Evolutionary conservation across 2,797 vertebrate genomes (phyloP).

Genomic region (Ara ararauna): DNA sequence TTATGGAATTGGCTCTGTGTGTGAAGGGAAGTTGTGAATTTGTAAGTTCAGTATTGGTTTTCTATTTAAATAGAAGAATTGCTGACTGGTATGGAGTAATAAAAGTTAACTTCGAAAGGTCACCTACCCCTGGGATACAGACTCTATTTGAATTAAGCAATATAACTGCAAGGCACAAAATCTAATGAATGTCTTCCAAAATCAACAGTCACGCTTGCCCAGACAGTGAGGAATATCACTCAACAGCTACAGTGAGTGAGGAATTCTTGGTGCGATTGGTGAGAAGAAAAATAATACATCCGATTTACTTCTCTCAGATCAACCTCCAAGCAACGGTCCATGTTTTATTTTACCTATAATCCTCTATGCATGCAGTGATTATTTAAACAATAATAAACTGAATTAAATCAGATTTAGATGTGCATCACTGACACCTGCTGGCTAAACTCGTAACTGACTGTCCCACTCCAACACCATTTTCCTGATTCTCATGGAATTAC

Average conservation of each 20-base stretch:
- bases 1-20: not conserved
- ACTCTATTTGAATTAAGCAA: conserved; percentile 61
- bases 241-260: not conserved
- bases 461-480: not conserved
- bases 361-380: not conserved
- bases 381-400: not conserved
- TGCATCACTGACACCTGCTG: conserved; percentile 28
- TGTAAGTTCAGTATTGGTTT: not conserved
- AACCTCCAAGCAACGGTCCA: not conserved
- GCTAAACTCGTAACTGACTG: not conserved
- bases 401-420: not conserved
- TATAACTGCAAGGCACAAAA: conserved; percentile 14
- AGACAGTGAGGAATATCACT: not conserved
- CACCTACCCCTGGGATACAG: conserved; percentile 24
- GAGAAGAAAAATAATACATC: not conserved
- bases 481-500: not conserved
- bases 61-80: not conserved
- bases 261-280: not conserved
- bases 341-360: not conserved
- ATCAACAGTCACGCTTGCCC: not conserved
- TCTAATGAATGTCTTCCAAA: conserved; percentile 36
- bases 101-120: conserved; percentile 45
- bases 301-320: not conserved
- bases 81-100: not conserved
- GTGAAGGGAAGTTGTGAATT: not conserved